Conservation (phyloP, 2,888 invertebrate species). For the Drosophila meridiana region DNA sequence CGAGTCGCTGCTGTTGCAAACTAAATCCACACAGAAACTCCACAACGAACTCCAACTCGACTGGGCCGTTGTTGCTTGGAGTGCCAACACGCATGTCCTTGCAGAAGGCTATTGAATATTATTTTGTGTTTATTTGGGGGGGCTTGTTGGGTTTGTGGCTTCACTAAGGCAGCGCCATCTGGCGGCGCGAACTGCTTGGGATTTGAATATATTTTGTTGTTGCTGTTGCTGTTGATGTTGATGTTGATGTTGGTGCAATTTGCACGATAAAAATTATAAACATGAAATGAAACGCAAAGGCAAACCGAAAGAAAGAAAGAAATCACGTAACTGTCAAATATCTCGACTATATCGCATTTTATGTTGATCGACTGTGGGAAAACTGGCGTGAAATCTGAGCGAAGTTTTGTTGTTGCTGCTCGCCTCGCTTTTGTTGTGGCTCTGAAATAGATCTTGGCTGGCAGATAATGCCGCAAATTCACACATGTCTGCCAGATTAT, state of each 20-base stretch:
- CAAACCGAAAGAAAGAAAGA: slow-evolving; percentile 64
- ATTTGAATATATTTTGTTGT: slow-evolving; percentile 17
- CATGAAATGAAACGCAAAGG: slow-evolving; percentile 36
- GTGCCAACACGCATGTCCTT: slow-evolving; percentile 76
- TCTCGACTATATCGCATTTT: slow-evolving; percentile 75
- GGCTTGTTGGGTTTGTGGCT: slow-evolving; percentile 60
- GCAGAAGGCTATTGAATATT: slow-evolving; percentile 21
- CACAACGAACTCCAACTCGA: slow-evolving; percentile 10
- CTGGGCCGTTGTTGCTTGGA: slow-evolving; percentile 11
- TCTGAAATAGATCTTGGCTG: slow-evolving; percentile 56
- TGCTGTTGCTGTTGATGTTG: slow-evolving; percentile 25
- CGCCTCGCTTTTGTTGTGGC: slow-evolving; percentile 37
- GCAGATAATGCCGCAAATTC: slow-evolving; percentile 69
- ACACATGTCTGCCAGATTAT: slow-evolving; percentile 77
- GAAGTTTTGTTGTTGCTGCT: slow-evolving; percentile 39
- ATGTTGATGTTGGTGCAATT: slow-evolving; percentile 47
- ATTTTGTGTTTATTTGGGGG: slow-evolving; percentile 34
- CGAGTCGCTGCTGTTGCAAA: slow-evolving; percentile 42
- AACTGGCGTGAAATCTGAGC: slow-evolving; percentile 51
- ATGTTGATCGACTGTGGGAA: slow-evolving; percentile 81
- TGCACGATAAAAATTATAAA: slow-evolving; percentile 44
- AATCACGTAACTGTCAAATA: slow-evolving; percentile 83
- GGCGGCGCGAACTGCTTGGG: slow-evolving; percentile 36
- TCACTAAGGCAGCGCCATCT: slow-evolving; percentile 67
- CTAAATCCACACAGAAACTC: slow-evolving; percentile 52